phyloP scores from a whole-genome alignment of 2,888 invertebrate species.

The Xestobium rufovillosum region DNA sequence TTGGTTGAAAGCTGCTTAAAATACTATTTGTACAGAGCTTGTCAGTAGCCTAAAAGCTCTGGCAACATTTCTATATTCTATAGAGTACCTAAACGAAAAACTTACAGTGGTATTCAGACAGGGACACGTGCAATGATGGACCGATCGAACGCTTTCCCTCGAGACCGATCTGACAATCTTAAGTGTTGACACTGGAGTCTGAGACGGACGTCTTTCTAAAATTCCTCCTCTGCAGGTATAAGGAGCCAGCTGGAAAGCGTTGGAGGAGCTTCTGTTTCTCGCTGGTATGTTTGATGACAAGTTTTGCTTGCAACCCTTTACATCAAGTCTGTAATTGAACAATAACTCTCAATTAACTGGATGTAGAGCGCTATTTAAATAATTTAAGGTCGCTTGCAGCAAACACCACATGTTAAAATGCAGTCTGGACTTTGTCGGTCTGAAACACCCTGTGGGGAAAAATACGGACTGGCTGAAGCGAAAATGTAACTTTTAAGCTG shows the following conservation, averaged over 20 bases:
- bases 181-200: conserved; percentile 65
- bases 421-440: too few species aligned
- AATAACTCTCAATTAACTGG: too few species aligned
- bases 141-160: conserved; percentile 70
- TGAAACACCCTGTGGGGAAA: too few species aligned
- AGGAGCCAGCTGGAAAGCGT: conserved; percentile 59
- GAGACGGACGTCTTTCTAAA: conserved; percentile 69
- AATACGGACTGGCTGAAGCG: too few species aligned
- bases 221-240: conserved; percentile 52
- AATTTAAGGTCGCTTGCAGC: too few species aligned
- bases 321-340: conserved; percentile 37
- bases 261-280: conserved; percentile 55
- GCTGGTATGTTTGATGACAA: conserved; percentile 40
- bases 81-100: conserved; percentile 11
- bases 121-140: conserved; percentile 58
- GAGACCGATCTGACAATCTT: conserved; percentile 80
- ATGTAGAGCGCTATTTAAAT: too few species aligned
- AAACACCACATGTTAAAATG: too few species aligned
- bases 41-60: too few species aligned
- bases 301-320: conserved; percentile 44
- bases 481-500: too few species aligned
- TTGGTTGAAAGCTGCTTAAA: too few species aligned
- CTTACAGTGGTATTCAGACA: conserved; percentile 46
- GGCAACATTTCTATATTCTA: too few species aligned
- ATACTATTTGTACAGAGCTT: too few species aligned